These are phyloP conservation scores for Magallana ariakensis DNA, from an alignment of 1,140 invertebrate genomes.

Conservation along the genomic window DNA sequence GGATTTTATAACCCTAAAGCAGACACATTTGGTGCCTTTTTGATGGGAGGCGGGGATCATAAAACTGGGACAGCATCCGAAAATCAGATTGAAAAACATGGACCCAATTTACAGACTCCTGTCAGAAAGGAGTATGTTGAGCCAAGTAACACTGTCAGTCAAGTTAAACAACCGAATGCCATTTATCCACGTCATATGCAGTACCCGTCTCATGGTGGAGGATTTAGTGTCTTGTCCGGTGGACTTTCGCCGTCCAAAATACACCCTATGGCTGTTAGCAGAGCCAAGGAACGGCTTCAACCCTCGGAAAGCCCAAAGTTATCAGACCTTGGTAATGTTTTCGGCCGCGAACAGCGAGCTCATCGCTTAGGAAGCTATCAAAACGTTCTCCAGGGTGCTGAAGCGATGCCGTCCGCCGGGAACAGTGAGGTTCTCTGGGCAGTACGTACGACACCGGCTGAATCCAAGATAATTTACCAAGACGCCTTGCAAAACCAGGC, in stretches of 20 bases:
- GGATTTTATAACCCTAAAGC: background rate
- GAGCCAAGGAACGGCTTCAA: background rate
- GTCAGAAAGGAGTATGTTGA: background rate
- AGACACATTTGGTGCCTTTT: background rate
- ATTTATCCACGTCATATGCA: background rate
- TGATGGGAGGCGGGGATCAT: background rate
- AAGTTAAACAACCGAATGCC: background rate
- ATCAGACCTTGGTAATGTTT: background rate
- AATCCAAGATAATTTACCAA: conserved; percentile 9
- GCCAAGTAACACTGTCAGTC: background rate
- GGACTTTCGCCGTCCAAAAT: background rate
- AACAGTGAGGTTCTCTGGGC: conserved; percentile 6
- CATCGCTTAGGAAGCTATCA: background rate
- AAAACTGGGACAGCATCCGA: background rate
- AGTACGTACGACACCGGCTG: background rate
- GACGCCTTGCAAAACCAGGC: background rate
- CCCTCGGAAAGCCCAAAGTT: conserved; percentile 2
- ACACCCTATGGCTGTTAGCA: background rate
- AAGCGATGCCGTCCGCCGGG: background rate
- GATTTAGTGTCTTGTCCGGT: background rate
- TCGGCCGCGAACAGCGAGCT: background rate
- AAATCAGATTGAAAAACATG: conserved; percentile 3
- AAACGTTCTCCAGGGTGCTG: background rate
- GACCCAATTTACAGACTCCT: background rate
- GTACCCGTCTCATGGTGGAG: background rate